Base-by-base conservation (phyloP, 1,140 invertebrate genomes). In the Bombus impatiens region DNA sequence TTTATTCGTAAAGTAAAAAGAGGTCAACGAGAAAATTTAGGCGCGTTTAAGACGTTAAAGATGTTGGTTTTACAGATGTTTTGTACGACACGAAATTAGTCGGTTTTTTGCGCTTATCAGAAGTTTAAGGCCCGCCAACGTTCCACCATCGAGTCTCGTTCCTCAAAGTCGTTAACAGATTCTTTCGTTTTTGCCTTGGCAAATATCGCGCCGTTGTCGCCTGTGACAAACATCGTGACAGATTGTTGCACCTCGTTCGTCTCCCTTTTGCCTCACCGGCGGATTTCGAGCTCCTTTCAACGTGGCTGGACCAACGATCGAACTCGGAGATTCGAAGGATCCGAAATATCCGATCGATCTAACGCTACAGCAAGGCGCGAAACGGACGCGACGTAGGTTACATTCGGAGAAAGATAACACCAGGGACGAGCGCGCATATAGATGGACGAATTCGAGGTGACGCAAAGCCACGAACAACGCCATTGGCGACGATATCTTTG, bases 401-500 rank as follows among this genome's bases (percentile, higher is more conserved):
- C 47, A 0, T 1, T 53, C 47, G 47, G 6, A 53, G 47, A 6
- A 6, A 8, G 47, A 53, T 8, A 53, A 53, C 18, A 1, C 1
- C 15, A 1, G 47, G 47, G 47, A 18, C 47, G 47, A 47, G 47
- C 15, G 47, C 47, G 15, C 15, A 18, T 1, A 15, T 6, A 6
- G 47, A 22, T 53, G 0, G 47, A 53, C 47, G 47, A 53, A 53
- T 53, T 53, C 5, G 18, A 53, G 47, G 47, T 1, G 47, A 53
- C 18, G 47, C 47, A 0, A 53, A 8, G 5, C 18, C 18, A 53
- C 47, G 47, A 8, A 22, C 6, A 18, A 22, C 47, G 0, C 18
- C 47, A 2, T 22, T 2, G 8, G 47, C 47, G 18, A 53, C 47
- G 0, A 1, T 53, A 53, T 91, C 91, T 93, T 92, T 92, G 91